Evolutionary conservation across 1,140 invertebrate genomes (phyloP).

Genomic region (Belonocnema kinseyi): DNA sequence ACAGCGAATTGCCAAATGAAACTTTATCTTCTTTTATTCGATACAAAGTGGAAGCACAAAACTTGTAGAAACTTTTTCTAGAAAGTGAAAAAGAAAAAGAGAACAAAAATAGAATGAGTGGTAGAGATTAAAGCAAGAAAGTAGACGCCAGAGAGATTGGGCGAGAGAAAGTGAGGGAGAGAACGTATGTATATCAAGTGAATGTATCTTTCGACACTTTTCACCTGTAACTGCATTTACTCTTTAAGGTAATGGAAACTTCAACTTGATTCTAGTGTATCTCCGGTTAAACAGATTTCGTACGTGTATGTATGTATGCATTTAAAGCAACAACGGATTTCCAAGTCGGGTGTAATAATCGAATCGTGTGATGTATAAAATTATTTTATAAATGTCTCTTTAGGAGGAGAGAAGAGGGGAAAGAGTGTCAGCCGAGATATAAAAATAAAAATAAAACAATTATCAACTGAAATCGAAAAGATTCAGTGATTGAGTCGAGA

Average conservation of each 20-base stretch:
- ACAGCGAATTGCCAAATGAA: slow-evolving; percentile 35
- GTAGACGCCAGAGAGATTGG: not conserved
- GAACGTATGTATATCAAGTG: slow-evolving; percentile 35
- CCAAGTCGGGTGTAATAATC: slow-evolving; percentile 36
- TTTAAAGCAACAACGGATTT: slow-evolving; percentile 38
- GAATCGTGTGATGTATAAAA: slow-evolving; percentile 36
- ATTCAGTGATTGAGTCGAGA: not conserved
- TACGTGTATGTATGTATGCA: slow-evolving; percentile 44
- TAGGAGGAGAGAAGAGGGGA: slow-evolving; percentile 40
- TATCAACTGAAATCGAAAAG: not conserved
- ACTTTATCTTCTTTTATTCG: slow-evolving; percentile 30
- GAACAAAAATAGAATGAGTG: slow-evolving; percentile 41
- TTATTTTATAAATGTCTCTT: slow-evolving; percentile 46
- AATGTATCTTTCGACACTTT: slow-evolving; percentile 40
- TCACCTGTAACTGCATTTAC: slow-evolving; percentile 59
- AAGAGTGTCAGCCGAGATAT: slow-evolving; percentile 27
- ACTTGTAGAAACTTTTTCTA: slow-evolving; percentile 36
- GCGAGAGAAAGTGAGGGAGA: slow-evolving; percentile 20
- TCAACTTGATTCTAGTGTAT: slow-evolving; percentile 55
- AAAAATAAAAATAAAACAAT: not conserved
- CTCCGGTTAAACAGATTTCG: slow-evolving; percentile 42
- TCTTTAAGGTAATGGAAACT: slow-evolving; percentile 51
- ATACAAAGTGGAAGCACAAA: slow-evolving; percentile 31
- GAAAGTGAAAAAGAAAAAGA: slow-evolving; percentile 37
- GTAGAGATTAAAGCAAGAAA: not conserved